Evolutionary conservation across 2,888 invertebrate species (phyloP), one percentile per base, ranked within the genome.

Genomic region (Cyclophora punctaria): DNA sequence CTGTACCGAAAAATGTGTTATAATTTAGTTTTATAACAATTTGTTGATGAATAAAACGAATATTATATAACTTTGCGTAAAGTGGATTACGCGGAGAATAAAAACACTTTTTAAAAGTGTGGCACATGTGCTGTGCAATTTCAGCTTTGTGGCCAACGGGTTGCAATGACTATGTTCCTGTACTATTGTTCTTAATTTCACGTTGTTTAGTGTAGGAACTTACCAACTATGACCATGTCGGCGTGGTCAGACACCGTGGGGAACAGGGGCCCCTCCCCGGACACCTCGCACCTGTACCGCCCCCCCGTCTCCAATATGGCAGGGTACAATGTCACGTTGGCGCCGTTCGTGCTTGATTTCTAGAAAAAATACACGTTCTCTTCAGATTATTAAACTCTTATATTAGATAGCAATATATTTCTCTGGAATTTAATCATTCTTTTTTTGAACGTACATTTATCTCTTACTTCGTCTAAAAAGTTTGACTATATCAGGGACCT

Each of bases 221-320:
- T 85, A 94, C 94, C 94, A 54, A 94, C 92, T 66, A 94, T 93
- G 63, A 90, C 82, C 93, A 94, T 93, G 72, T 93, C 93, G 47
- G 92, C 90, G 73, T 93, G 93, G 71, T 93, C 92, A 45, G 92
- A 92, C 55, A 94, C 93, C 33, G 94, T 94, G 66, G 92, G 93
- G 80, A 95, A 95, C 53, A 93, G 92, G 37, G 94, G 94, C 56
- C 93, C 90, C 75, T 94, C 94, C 40, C 93, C 94, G 42, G 94
- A 94, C 58, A 94, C 93, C 78, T 94, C 94, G 73, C 94, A 94
- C 58, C 93, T 90, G 82, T 94, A 94, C 55, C 93, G 88, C 45
- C 94, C 94, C 47, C 93, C 92, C 51, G 93, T 93, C 77, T 92
- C 90, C 66, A 94, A 80, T 60, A 91, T 91, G 53, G 94, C 93